These are phyloP conservation scores for Lasioglossum baleicum DNA, from an alignment of 1,140 invertebrate species.

Conservation along the genomic window DNA sequence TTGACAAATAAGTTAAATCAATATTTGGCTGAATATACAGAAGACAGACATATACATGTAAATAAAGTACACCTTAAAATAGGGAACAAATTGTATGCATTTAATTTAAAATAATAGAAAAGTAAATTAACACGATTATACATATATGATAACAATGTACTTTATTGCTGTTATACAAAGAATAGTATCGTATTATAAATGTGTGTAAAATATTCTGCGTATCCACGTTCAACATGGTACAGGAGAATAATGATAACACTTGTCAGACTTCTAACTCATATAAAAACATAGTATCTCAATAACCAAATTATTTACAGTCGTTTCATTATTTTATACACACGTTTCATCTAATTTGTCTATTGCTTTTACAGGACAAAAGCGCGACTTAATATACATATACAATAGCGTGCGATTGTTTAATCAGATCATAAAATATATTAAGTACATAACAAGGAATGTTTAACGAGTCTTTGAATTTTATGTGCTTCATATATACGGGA, in stretches of 20 bases:
- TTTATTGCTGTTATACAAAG: conserved; percentile 45
- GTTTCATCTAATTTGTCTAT: conserved; percentile 41
- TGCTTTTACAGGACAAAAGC: conserved; percentile 30
- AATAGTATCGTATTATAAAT: conserved; percentile 46
- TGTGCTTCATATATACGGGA: conserved; percentile 18
- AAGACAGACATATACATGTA: conserved; percentile 68
- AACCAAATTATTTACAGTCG: conserved; percentile 56
- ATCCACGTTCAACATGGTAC: conserved; percentile 45
- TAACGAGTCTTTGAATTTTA: conserved; percentile 33
- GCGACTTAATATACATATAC: conserved; percentile 37
- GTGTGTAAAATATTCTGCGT: conserved; percentile 30
- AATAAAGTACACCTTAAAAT: conserved; percentile 76
- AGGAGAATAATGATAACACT: conserved; percentile 15
- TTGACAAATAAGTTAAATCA: conserved; percentile 75
- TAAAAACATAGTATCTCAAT: conserved; percentile 25
- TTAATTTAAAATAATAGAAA: conserved; percentile 62
- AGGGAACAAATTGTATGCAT: conserved; percentile 76
- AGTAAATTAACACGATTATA: conserved; percentile 27
- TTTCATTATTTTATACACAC: conserved; percentile 31
- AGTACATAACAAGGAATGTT: conserved; percentile 68
- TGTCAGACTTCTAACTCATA: conserved; percentile 33
- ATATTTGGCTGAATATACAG: conserved; percentile 68
- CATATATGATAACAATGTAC: conserved; percentile 55
- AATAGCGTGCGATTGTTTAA: conserved; percentile 31
- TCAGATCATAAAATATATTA: conserved; percentile 63